These are phyloP conservation scores for Montipora capricornis DNA, from an alignment of 64 coral and sea anemone species.

Conservation along the genomic window DNA sequence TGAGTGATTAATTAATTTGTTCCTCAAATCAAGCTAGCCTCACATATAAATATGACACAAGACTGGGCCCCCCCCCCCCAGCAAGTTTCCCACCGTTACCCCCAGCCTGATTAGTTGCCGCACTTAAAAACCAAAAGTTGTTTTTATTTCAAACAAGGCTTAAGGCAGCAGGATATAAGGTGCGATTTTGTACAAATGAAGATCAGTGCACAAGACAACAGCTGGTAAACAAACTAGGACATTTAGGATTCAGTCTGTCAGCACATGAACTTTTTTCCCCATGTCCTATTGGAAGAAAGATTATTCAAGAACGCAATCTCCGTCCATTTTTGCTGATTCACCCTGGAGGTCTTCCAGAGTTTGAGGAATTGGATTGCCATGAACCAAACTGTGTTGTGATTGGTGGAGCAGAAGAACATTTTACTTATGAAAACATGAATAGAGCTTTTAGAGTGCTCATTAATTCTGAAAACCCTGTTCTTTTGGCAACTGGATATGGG, in stretches of 20 bases:
- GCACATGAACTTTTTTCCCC: slow-evolving; percentile 83
- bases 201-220: slow-evolving; percentile 91
- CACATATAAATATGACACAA: no score
- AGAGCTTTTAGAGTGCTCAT: slow-evolving; percentile 84
- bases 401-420: slow-evolving; percentile 88
- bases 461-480: slow-evolving; percentile 69
- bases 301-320: slow-evolving; percentile 76
- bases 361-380: slow-evolving; percentile 66
- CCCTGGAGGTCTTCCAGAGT: slow-evolving; percentile 72
- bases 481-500: slow-evolving; percentile 94
- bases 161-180: slow-evolving; percentile 80
- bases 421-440: slow-evolving; percentile 97
- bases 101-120: not conserved
- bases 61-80: no score
- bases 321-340: slow-evolving; percentile 88
- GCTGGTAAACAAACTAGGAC: slow-evolving; percentile 79
- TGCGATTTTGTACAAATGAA: slow-evolving; percentile 98
- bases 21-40: no score
- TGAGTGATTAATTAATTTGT: no score
- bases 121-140: not conserved
- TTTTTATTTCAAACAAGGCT: slow-evolving; percentile 67
- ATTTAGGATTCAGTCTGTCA: slow-evolving; percentile 82
- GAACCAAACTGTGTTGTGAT: slow-evolving; percentile 96
- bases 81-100: not conserved
- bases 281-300: slow-evolving; percentile 63